Percentiles rank a stretch among this genome's conserved stretches.
Conservation (phyloP, 2,888 invertebrate species). For the Pterobdella sp. region DNA sequence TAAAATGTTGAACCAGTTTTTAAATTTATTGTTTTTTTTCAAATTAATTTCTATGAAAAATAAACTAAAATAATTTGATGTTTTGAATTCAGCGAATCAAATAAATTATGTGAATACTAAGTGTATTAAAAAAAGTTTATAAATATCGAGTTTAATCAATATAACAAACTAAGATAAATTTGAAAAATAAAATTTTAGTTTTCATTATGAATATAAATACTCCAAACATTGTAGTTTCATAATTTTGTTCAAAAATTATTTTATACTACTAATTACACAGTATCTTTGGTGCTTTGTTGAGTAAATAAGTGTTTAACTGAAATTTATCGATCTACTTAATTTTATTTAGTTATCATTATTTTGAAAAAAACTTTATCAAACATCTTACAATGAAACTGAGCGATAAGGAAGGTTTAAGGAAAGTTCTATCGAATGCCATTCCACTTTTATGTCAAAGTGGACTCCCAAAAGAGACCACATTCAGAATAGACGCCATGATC, state of each 20-base stretch:
- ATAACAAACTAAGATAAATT: no score
- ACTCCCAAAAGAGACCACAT: conserved; percentile 27
- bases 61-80: no score
- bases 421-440: conserved; percentile 32
- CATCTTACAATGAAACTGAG: neutral
- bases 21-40: no score
- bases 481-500: conserved; percentile 33
- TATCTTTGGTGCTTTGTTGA: conserved; percentile 6
- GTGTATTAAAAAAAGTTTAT: no score
- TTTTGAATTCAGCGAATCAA: no score
- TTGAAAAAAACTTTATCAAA: no score
- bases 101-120: no score
- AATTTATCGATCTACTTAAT: neutral
- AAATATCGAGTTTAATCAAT: no score
- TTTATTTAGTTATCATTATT: neutral
- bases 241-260: neutral
- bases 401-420: conserved; percentile 27
- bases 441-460: conserved; percentile 31
- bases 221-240: neutral
- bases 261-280: neutral
- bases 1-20: no score
- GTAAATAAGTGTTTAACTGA: conserved; percentile 14
- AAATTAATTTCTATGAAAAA: no score
- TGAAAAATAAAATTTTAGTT: neutral
- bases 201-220: neutral